phyloP scores from a whole-genome alignment of 2,797 vertebrate species.

The Vireo griseus region DNA sequence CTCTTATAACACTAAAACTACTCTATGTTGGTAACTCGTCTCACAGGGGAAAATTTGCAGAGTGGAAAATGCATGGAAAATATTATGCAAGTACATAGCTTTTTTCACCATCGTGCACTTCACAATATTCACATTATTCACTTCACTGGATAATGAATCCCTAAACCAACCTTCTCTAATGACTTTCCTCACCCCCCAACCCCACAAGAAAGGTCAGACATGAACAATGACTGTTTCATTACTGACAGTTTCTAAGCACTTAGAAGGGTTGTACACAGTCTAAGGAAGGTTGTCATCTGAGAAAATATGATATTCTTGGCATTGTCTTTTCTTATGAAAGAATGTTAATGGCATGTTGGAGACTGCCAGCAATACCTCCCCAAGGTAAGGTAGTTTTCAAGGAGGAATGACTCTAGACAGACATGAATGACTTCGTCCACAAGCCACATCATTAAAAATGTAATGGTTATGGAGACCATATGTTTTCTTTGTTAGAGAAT shows the following conservation, averaged over 20 bases:
- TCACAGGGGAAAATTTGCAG: not conserved
- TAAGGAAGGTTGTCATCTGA: not conserved
- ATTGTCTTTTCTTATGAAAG: not conserved
- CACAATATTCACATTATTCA: not conserved
- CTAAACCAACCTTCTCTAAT: not conserved
- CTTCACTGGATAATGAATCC: not conserved
- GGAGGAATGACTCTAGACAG: not conserved
- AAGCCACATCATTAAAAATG: constrained; percentile 40
- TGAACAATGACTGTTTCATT: not conserved
- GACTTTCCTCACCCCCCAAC: too few relatives aligned
- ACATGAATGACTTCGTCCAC: not conserved
- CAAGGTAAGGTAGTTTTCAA: not conserved
- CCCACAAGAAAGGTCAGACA: not conserved
- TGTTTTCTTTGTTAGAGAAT: constrained; percentile 15
- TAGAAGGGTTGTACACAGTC: not conserved
- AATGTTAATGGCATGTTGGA: constrained; percentile 2
- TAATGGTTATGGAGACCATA: constrained; percentile 42
- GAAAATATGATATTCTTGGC: not conserved
- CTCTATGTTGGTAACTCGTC: not conserved
- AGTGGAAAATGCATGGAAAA: constrained; percentile 51
- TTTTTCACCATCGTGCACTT: not conserved
- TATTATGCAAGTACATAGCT: not conserved
- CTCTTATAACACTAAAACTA: not conserved
- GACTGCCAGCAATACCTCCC: not conserved
- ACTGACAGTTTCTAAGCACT: not conserved